Evolutionary conservation across 2,888 invertebrate species (phyloP).

Genomic region (Halictus quadricinctus): DNA sequence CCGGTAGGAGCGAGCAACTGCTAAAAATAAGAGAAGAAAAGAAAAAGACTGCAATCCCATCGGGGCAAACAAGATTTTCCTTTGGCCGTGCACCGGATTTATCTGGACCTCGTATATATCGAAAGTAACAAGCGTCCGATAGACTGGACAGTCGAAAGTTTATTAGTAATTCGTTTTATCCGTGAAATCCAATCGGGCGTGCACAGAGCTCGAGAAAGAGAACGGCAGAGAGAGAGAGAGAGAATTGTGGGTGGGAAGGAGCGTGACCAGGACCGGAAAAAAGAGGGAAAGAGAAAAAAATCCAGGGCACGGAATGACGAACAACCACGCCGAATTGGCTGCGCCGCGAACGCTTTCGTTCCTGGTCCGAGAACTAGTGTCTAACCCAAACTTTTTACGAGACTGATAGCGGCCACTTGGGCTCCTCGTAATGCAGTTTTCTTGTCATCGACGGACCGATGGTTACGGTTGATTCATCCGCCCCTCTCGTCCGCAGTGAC

Average conservation of each 20-base stretch:
- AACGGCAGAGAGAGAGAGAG: constrained; percentile 9
- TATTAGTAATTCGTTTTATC: constrained; percentile 60
- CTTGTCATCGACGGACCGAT: constrained; percentile 67
- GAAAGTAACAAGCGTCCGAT: constrained; percentile 33
- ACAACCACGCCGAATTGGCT: constrained; percentile 44
- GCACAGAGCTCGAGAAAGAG: not conserved
- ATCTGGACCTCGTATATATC: constrained; percentile 11
- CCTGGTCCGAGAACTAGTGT: constrained; percentile 48
- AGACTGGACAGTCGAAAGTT: constrained; percentile 35
- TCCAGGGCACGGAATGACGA: constrained; percentile 24
- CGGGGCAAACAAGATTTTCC: constrained; percentile 22
- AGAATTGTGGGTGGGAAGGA: not conserved
- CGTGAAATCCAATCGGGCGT: constrained; percentile 50
- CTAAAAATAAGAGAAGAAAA: not conserved
- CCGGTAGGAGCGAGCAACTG: not conserved
- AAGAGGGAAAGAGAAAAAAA: constrained; percentile 1
- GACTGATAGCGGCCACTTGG: constrained; percentile 55
- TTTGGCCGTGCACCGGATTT: constrained; percentile 20
- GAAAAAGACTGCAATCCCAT: not conserved
- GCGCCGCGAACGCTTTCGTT: constrained; percentile 14
- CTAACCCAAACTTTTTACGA: constrained; percentile 68
- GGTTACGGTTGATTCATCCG: constrained; percentile 48
- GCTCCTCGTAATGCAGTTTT: constrained; percentile 75
- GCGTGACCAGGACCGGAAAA: not conserved
- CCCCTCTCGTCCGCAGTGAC: not conserved